Evolutionary conservation across 2,797 vertebrate genomes (phyloP).

Genomic region (Catamblyrhynchus diadema): DNA sequence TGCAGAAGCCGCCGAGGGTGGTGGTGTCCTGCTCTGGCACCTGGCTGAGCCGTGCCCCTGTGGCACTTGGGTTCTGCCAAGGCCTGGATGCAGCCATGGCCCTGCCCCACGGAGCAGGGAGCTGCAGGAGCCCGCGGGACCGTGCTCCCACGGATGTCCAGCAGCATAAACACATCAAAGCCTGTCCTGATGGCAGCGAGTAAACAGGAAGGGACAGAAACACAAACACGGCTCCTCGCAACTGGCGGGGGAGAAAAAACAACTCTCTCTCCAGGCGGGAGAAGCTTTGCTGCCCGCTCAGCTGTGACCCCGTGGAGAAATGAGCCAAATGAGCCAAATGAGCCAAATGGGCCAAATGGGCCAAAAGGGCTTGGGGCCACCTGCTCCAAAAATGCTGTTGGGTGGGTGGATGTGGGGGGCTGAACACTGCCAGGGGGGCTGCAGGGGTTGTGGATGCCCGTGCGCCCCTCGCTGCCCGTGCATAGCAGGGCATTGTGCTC

Average conservation of each 20-base stretch:
- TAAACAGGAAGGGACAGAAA: slow-evolving; percentile 69
- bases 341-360: neutral
- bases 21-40: neutral
- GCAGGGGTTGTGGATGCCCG: accelerated
- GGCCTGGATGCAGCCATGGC: neutral
- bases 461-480: neutral
- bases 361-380: neutral
- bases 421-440: neutral
- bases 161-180: slow-evolving; percentile 61
- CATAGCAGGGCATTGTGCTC: neutral
- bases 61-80: accelerated
- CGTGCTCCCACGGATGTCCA: neutral
- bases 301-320: neutral
- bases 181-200: slow-evolving; percentile 20
- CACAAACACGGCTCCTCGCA: slow-evolving; percentile 33
- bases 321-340: neutral
- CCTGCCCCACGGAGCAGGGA: neutral
- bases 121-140: accelerated
- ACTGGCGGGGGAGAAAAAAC: slow-evolving; percentile 37
- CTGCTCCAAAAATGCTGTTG: neutral
- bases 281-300: slow-evolving; percentile 13
- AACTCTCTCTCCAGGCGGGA: slow-evolving; percentile 20
- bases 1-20: neutral
- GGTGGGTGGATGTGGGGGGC: neutral
- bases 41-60: accelerated